phyloP scores from a whole-genome alignment of 2,797 vertebrate genomes.

The Geotrypetes seraphini region DNA sequence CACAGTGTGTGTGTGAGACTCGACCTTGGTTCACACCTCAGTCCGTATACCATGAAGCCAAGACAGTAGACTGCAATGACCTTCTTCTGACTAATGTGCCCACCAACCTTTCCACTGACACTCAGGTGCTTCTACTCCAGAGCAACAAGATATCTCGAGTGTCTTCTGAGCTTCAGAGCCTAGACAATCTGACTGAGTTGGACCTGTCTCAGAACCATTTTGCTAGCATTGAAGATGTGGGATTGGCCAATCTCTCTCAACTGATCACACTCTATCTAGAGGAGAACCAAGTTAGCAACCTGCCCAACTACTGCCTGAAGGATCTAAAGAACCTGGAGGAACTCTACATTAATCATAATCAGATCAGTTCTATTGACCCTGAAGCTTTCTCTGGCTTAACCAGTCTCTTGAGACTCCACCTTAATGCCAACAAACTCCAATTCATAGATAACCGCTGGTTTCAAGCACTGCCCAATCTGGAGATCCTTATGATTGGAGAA shows the following conservation, averaged over 20 bases:
- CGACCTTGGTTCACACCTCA: slow-evolving; percentile 74
- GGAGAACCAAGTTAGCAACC: slow-evolving; percentile 63
- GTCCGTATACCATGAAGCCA: slow-evolving; percentile 66
- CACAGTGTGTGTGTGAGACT: slow-evolving; percentile 71
- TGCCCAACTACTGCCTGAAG: slow-evolving; percentile 58
- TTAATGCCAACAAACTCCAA: slow-evolving; percentile 65
- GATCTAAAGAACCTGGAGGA: slow-evolving; percentile 66
- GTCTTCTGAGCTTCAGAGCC: slow-evolving; percentile 49
- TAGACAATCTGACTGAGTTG: slow-evolving; percentile 66
- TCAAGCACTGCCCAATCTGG: slow-evolving; percentile 61
- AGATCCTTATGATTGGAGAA: slow-evolving; percentile 75
- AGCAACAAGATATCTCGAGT: slow-evolving; percentile 71
- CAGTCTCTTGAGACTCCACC: slow-evolving; percentile 64
- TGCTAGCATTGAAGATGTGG: slow-evolving; percentile 50
- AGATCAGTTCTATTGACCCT: slow-evolving; percentile 59
- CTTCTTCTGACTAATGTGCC: slow-evolving; percentile 57
- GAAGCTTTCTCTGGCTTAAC: slow-evolving; percentile 60
- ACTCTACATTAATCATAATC: slow-evolving; percentile 74
- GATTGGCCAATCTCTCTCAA: slow-evolving; percentile 49
- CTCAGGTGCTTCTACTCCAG: slow-evolving; percentile 68
- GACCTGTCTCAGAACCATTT: slow-evolving; percentile 75
- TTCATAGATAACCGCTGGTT: slow-evolving; percentile 68
- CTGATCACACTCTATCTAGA: slow-evolving; percentile 71
- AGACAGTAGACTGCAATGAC: slow-evolving; percentile 70
- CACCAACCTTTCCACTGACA: slow-evolving; percentile 52